A percentile compares a stretch with the other conserved stretches of the same genome.
Conservation (phyloP, 2,797 vertebrate genomes). For the Silurus aristotelis region DNA sequence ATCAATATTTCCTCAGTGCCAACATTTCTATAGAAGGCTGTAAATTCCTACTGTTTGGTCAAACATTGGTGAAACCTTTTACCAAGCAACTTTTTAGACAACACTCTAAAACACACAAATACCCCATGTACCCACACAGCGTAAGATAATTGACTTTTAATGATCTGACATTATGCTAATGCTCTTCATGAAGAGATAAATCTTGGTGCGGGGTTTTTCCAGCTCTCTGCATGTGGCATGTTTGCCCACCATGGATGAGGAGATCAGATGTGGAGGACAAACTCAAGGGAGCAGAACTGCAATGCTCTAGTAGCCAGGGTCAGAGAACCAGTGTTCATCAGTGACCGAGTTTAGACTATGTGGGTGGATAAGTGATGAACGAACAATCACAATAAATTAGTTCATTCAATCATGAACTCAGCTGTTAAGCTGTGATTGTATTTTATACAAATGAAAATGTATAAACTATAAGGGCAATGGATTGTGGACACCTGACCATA, state of each 20-base stretch:
- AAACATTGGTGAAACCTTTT: slow-evolving; percentile 16
- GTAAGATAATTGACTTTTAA: slow-evolving; percentile 78
- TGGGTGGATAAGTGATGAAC: slow-evolving; percentile 40
- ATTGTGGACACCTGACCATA: too few relatives aligned
- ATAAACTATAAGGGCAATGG: too few relatives aligned
- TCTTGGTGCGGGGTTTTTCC: slow-evolving; percentile 65
- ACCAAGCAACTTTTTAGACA: slow-evolving; percentile 36
- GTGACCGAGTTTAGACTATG: slow-evolving; percentile 18
- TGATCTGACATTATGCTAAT: slow-evolving; percentile 81
- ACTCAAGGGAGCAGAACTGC: slow-evolving; percentile 33
- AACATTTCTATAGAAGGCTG: not conserved
- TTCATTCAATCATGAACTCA: slow-evolving; percentile 7
- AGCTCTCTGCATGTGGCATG: slow-evolving; percentile 60
- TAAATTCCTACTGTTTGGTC: not conserved
- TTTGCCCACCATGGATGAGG: slow-evolving; percentile 60
- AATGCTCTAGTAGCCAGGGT: slow-evolving; percentile 41
- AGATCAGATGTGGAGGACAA: slow-evolving; percentile 49
- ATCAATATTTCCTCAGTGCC: not conserved
- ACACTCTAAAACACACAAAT: slow-evolving; percentile 29
- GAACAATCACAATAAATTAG: slow-evolving; percentile 28
- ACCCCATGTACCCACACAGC: slow-evolving; percentile 46
- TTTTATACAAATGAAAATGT: too few relatives aligned
- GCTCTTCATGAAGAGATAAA: slow-evolving; percentile 69
- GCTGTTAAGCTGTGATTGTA: slow-evolving; percentile 5
- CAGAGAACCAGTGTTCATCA: slow-evolving; percentile 44